These are phyloP conservation scores for Plebejus melissa DNA, from an alignment of 2,888 invertebrate genomes.

Conservation along the genomic window DNA sequence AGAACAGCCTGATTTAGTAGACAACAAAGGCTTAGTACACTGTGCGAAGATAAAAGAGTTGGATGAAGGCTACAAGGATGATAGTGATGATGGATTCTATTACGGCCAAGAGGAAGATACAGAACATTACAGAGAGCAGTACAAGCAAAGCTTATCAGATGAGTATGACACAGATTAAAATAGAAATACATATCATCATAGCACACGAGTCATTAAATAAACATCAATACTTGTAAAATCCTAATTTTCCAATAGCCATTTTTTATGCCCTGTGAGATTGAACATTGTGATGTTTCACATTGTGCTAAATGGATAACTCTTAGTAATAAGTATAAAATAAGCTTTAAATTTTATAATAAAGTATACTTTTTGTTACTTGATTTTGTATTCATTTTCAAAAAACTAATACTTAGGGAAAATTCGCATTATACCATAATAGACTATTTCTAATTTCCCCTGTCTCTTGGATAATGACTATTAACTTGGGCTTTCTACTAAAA, in stretches of 20 bases:
- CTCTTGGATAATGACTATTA: no score
- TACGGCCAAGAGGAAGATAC: slow-evolving; percentile 67
- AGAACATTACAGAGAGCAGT: slow-evolving; percentile 57
- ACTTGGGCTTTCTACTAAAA: no score
- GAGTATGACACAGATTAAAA: slow-evolving; percentile 50
- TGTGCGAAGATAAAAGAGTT: slow-evolving; percentile 45
- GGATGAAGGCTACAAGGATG: slow-evolving; percentile 57
- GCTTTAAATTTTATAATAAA: slow-evolving; percentile 6
- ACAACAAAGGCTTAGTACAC: slow-evolving; percentile 49
- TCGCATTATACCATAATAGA: no score
- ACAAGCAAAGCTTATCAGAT: slow-evolving; percentile 48
- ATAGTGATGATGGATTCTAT: slow-evolving; percentile 68
- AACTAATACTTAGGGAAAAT: background rate
- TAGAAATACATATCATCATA: background rate
- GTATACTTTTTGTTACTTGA: background rate
- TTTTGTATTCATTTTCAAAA: background rate
- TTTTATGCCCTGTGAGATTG: background rate
- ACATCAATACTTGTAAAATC: no score
- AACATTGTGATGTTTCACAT: background rate
- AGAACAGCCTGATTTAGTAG: slow-evolving; percentile 45
- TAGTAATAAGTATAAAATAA: background rate
- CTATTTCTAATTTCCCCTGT: no score
- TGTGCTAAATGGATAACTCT: background rate
- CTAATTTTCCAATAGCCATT: background rate
- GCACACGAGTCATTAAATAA: no score